Evolutionary conservation across 2,113 vertebrate species (phyloP), one percentile per base, ranked within the genome.

Genomic region (Morone chrysops): DNA sequence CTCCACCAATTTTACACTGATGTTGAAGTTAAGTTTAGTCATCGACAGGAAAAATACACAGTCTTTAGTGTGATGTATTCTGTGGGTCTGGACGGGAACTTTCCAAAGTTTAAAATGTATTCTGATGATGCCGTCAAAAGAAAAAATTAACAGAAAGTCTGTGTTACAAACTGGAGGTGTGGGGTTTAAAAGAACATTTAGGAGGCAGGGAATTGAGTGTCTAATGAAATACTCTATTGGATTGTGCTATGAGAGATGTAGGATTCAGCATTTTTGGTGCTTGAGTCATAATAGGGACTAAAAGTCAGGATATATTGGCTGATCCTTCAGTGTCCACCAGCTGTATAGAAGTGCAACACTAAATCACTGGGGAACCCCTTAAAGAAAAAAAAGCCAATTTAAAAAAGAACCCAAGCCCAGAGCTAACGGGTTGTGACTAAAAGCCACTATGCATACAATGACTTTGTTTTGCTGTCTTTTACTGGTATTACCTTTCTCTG

Each of bases 391-490:
- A 3, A 59, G n/a, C 2, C 12, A 36, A 65, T 57, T 53, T 18
- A 4, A 43, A 4, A 47, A 40, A 66, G 5, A 48, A 1, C 1
- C 4, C n/a, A 13, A 63, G 8, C 13, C 6, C 5, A 22, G 43
- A 31, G 9, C 2, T 38, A 0, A 36, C 56, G 0, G 5, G 9
- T 22, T 51, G 72, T 48, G n/a, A 51, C 40, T 48, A 22, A 73
- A 31, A 14, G 6, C 17, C 50, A 60, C 0, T 47, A 5, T 67
- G 16, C 7, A 45, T 20, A 25, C 22, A 50, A 6, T 40, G 18
- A 57, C 31, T 31, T 31, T 48, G n/a, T 70, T 50, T 78, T 54
- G 60, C 9, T 48, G 43, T 7, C 40, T 86, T 63, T 77, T 69
- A 20, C 47, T 50, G 31, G 31, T 31, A 31, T 31, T 31, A 3